phyloP scores from a whole-genome alignment of 2,113 vertebrate genomes.

The Ceyx cyanopectus region DNA sequence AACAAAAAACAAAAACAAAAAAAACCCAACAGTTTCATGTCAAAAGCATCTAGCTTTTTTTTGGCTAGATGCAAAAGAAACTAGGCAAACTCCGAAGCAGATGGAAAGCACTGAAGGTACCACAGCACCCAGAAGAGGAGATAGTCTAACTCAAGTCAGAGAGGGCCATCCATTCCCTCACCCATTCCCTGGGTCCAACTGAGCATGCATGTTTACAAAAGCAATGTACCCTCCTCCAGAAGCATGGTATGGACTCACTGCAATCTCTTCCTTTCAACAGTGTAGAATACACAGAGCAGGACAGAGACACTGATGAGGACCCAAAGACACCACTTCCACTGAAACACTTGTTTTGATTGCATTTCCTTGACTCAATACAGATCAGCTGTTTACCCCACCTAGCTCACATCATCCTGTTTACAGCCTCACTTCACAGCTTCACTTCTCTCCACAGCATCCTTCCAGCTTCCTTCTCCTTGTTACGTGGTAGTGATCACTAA shows the following conservation, averaged over 20 bases:
- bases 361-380: neutral
- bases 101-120: neutral
- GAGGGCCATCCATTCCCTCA: neutral
- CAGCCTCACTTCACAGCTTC: neutral
- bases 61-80: neutral
- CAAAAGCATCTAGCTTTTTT: too few relatives aligned
- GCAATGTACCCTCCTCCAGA: neutral
- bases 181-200: neutral
- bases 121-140: neutral
- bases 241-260: neutral
- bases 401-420: neutral
- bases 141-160: neutral
- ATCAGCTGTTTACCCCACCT: neutral
- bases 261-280: neutral
- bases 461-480: neutral
- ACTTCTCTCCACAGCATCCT: neutral
- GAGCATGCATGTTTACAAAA: fast-evolving
- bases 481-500: neutral
- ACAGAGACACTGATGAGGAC: neutral
- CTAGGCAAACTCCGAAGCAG: neutral
- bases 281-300: neutral
- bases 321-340: neutral
- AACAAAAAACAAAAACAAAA: too few relatives aligned
- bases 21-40: too few relatives aligned
- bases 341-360: neutral